phyloP scores from a whole-genome alignment of 2,113 vertebrate species.

The Petromus typicus region DNA sequence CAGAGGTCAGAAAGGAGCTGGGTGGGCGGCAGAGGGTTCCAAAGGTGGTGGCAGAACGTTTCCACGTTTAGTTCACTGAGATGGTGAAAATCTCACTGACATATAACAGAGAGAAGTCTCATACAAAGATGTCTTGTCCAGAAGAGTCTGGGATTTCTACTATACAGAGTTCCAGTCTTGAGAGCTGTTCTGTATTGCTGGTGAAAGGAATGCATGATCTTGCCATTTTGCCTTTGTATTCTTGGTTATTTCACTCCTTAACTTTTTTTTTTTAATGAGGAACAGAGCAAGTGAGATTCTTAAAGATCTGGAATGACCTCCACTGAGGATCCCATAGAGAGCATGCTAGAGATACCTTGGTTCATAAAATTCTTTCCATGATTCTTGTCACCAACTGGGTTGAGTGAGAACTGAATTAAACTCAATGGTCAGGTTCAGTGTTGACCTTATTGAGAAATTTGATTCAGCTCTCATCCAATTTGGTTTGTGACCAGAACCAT shows the following conservation, averaged over 20 bases:
- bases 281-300: background rate
- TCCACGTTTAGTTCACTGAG: fast-evolving
- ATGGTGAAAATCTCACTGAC: background rate
- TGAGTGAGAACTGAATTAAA: background rate
- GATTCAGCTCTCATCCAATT: background rate
- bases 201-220: background rate
- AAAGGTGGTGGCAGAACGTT: background rate
- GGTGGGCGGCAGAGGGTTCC: background rate
- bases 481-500: background rate
- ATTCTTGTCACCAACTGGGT: background rate
- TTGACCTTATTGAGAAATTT: background rate
- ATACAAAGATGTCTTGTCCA: background rate
- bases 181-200: background rate
- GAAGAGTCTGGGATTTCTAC: background rate
- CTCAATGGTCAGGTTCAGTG: background rate
- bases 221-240: background rate
- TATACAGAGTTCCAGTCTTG: background rate
- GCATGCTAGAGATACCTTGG: background rate
- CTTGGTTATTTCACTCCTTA: background rate
- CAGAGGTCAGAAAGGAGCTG: background rate
- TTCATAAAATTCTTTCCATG: background rate
- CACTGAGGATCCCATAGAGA: background rate
- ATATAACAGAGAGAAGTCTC: background rate
- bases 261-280: background rate
- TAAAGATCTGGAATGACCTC: background rate